These are phyloP conservation scores for Dryas iulia DNA, from an alignment of 1,140 invertebrate species.

Conservation along the genomic window DNA sequence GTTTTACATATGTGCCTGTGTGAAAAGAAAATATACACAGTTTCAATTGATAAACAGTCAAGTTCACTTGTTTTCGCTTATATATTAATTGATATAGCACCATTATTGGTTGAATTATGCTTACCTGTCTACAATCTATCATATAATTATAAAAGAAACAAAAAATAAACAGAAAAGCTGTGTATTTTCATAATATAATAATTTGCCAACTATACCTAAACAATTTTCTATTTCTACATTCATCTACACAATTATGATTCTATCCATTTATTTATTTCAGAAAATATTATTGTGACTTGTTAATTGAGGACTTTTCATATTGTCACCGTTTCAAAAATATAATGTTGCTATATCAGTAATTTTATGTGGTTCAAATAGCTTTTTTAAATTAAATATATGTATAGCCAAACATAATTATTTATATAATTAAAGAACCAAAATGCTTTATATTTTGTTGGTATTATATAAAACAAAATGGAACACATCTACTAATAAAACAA, in stretches of 20 bases:
- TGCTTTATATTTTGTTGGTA: not conserved
- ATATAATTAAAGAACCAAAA: slow-evolving; percentile 6
- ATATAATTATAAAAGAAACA: not conserved
- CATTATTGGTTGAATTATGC: slow-evolving; percentile 13
- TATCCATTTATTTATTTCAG: not conserved
- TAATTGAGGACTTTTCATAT: not conserved
- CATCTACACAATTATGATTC: not conserved
- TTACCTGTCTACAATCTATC: not conserved
- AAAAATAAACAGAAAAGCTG: not conserved
- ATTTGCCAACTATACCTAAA: not conserved
- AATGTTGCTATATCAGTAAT: slow-evolving; percentile 28
- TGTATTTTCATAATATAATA: not conserved
- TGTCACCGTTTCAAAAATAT: not conserved
- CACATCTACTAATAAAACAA: slow-evolving; percentile 4
- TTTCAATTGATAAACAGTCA: not conserved
- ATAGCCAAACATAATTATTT: slow-evolving; percentile 23
- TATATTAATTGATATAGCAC: slow-evolving; percentile 17
- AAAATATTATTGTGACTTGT: not conserved
- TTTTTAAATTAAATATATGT: slow-evolving; percentile 16
- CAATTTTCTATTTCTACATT: slow-evolving; percentile 8
- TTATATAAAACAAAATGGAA: slow-evolving; percentile 18
- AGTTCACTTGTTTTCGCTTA: slow-evolving; percentile 23
- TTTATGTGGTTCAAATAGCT: slow-evolving; percentile 5
- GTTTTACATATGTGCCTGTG: not conserved
- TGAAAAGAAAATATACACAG: not conserved